These are phyloP conservation scores for Megathymus violae DNA, from an alignment of 1,140 invertebrate genomes.

Conservation along the genomic window DNA sequence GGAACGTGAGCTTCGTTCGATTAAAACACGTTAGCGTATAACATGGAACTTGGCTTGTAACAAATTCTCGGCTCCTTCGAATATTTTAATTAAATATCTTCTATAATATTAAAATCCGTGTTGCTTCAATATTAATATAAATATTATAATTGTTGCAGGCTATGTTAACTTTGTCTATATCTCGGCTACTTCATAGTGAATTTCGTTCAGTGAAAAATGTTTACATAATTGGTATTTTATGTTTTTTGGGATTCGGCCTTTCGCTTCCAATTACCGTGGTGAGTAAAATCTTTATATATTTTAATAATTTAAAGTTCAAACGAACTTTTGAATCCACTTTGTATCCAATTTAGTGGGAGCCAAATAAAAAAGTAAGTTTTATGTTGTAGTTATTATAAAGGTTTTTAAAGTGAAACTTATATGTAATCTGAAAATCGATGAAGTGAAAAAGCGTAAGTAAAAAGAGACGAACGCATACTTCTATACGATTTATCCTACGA, in stretches of 20 bases:
- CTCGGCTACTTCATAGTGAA: slow-evolving; percentile 59
- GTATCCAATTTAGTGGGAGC: too few species aligned
- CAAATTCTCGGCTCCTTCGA: slow-evolving; percentile 8
- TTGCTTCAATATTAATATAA: not conserved
- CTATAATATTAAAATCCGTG: not conserved
- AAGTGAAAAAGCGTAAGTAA: too few species aligned
- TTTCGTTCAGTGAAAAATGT: slow-evolving; percentile 60
- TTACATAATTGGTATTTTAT: slow-evolving; percentile 64
- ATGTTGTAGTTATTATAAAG: too few species aligned
- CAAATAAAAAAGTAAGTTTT: too few species aligned
- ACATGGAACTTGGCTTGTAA: slow-evolving; percentile 5
- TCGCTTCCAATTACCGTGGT: slow-evolving; percentile 51
- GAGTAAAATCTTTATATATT: too few species aligned
- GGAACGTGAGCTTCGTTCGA: slow-evolving; percentile 5
- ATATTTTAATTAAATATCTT: slow-evolving; percentile 10
- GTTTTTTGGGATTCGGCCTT: slow-evolving; percentile 55
- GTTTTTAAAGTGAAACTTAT: too few species aligned
- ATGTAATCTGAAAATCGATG: too few species aligned
- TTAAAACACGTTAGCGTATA: slow-evolving; percentile 11
- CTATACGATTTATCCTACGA: too few species aligned
- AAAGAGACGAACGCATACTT: too few species aligned
- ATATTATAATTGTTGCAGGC: slow-evolving; percentile 51
- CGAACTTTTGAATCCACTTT: too few species aligned
- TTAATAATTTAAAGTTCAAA: too few species aligned
- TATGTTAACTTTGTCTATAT: slow-evolving; percentile 57